Evolutionary conservation across 2,888 invertebrate genomes (phyloP).

Genomic region (Xestia sexstrigata): DNA sequence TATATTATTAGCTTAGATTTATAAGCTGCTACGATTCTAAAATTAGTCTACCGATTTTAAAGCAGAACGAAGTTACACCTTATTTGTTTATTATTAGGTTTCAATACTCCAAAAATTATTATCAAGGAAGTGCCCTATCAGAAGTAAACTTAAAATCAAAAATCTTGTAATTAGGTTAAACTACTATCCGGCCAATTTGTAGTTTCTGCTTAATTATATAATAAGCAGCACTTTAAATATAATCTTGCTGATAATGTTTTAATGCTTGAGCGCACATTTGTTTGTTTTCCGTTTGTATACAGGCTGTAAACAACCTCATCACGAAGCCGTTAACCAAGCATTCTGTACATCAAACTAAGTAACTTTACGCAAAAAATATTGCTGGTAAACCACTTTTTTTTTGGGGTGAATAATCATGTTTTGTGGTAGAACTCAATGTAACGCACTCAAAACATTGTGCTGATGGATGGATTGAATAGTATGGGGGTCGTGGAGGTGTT

Average conservation of each 20-base stretch:
- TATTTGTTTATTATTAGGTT: background rate
- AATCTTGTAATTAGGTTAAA: constrained; percentile 4
- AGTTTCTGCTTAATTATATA: constrained; percentile 24
- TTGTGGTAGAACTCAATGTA: too few species aligned
- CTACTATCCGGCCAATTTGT: constrained; percentile 14
- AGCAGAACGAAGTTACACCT: background rate
- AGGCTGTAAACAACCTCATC: too few species aligned
- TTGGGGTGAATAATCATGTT: too few species aligned
- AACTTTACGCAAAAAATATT: too few species aligned
- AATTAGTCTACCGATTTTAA: background rate
- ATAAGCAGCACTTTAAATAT: background rate
- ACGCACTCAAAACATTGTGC: too few species aligned
- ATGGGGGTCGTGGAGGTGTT: too few species aligned
- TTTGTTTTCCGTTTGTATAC: background rate
- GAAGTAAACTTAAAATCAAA: constrained; percentile 13
- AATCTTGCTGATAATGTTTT: constrained; percentile 8
- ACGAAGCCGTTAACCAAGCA: too few species aligned
- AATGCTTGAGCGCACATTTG: constrained; percentile 13
- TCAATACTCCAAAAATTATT: background rate
- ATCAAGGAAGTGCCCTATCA: background rate
- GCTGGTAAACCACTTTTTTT: too few species aligned
- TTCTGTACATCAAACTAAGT: too few species aligned
- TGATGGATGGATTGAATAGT: too few species aligned
- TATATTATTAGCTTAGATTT: too few species aligned
- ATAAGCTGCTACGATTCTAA: background rate